Base-by-base conservation (phyloP, 2,888 invertebrate species). In the Hydropsyche betteni region DNA sequence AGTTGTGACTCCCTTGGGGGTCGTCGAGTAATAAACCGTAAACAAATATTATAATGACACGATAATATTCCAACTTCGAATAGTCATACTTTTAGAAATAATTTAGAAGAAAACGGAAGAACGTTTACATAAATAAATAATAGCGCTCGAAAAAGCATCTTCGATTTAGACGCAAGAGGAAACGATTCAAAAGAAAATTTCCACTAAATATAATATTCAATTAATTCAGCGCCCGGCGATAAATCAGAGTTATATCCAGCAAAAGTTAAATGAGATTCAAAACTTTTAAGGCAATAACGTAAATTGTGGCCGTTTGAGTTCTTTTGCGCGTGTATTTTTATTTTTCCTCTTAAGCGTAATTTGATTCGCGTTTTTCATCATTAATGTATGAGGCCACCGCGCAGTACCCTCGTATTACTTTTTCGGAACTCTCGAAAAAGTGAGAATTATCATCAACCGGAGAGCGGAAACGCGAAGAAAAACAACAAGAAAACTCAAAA, bases 261-360 rank as follows among this genome's bases (percentile, higher is more conserved):
- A 64, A 64, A 64, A 64, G 64, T 64, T 64, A 64, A 64, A 64
- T 64, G 34, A 36, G 64, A 64, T 64, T 64, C 36, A 5, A 64
- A 64, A 64, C 64, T 64, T 64, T 64, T 64, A 58, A 58, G 24
- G 64, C 64, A 64, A 64, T 36, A 64, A 64, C 34, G 58, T 24
- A 58, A 58, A 58, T 58, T 58, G 14, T 53, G 16, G 58, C 58
- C 14, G 58, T 58, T 16, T 58, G 14, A 58, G 8, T 58, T 58
- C 24, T 58, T 64, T 64, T 36, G 34, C 5, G 36, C 12, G 34
- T 36, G 10, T 36, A 64, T 33, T 64, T 64, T 64, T 55, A 14
- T 55, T 55, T 55, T 55, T n/a, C 12, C 55, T 55, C 55, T 16
- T 16, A 3, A 55, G 16, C 16, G 12, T 55, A 55, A 55, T 55